Percentiles rank a stretch among this genome's conserved stretches.
Conservation (phyloP, 2,888 invertebrate genomes). For the Diploptera punctata region DNA sequence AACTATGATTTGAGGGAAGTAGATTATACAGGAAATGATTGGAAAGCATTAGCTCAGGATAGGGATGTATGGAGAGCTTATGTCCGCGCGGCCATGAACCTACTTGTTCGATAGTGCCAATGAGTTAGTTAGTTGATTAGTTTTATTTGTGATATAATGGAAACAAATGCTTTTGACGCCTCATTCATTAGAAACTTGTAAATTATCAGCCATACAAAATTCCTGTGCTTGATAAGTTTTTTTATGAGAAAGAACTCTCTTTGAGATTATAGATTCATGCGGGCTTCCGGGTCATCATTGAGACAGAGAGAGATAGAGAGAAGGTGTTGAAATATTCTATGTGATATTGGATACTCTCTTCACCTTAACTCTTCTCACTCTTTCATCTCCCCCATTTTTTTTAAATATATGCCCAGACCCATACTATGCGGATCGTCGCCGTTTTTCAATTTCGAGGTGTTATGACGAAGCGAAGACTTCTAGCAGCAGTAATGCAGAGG, state of each 20-base stretch:
- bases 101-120: no score
- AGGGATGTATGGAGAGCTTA: no score
- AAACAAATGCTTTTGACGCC: not conserved
- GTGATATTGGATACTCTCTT: constrained; percentile 20
- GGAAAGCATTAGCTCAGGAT: no score
- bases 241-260: not conserved
- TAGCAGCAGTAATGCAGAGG: constrained; percentile 15
- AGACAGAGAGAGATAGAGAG: not conserved
- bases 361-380: not conserved
- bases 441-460: constrained; percentile 24
- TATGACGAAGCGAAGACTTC: constrained; percentile 1
- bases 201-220: not conserved
- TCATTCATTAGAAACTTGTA: not conserved
- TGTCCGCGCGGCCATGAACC: no score
- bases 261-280: constrained; percentile 11
- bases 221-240: not conserved
- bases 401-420: constrained; percentile 6
- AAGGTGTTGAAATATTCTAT: constrained; percentile 28
- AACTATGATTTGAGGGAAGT: no score
- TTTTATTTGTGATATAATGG: no score
- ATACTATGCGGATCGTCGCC: constrained; percentile 13
- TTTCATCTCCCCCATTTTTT: not conserved
- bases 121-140: no score
- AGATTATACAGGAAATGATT: no score
- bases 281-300: not conserved